phyloP scores from a whole-genome alignment of 2,113 vertebrate species.

The Zootoca vivipara region DNA sequence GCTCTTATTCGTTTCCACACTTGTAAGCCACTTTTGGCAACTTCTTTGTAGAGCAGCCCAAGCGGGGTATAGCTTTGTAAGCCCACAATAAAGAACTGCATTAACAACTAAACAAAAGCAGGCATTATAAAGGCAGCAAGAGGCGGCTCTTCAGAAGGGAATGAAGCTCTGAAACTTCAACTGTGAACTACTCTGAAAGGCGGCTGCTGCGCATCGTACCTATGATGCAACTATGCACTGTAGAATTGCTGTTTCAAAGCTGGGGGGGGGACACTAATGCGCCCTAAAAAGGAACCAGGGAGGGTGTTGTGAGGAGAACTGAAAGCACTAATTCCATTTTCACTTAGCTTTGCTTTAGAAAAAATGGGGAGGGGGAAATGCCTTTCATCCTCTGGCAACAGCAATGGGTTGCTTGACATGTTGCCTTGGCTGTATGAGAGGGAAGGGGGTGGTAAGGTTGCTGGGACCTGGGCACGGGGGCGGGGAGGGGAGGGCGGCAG shows the following conservation, averaged over 20 bases:
- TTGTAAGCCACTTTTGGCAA: not conserved
- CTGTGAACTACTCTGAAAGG: not conserved
- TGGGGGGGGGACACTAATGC: not conserved
- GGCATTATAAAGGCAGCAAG: not conserved
- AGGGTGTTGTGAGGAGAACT: no score
- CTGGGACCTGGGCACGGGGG: not conserved
- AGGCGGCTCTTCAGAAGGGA: not conserved
- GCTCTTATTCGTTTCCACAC: not conserved
- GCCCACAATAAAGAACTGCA: not conserved
- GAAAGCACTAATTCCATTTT: not conserved
- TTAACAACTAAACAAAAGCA: not conserved
- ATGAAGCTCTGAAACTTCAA: not conserved
- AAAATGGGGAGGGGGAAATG: not conserved
- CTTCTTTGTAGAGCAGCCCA: not conserved
- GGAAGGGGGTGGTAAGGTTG: rapidly evolving
- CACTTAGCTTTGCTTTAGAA: not conserved
- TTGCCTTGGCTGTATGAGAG: not conserved
- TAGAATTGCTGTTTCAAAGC: not conserved
- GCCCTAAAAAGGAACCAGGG: not conserved
- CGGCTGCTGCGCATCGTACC: not conserved
- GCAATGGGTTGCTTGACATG: not conserved
- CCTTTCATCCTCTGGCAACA: not conserved
- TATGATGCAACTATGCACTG: not conserved
- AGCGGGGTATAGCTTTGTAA: not conserved
- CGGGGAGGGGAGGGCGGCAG: not conserved